phyloP scores from a whole-genome alignment of 1,140 invertebrate species.

The Melanaphis sacchari region DNA sequence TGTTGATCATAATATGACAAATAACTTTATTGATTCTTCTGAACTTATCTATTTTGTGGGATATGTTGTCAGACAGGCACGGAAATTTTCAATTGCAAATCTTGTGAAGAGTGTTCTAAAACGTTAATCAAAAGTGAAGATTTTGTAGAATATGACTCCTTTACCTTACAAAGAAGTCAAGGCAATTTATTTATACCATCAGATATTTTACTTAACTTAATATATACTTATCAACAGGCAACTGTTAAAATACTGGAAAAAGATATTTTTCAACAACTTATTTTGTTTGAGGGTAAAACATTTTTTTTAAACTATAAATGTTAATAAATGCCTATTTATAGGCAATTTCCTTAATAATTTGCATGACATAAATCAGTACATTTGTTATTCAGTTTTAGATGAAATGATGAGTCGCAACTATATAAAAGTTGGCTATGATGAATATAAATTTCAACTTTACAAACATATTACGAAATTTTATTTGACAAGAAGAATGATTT shows the following conservation, averaged over 20 bases:
- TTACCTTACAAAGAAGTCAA: background rate
- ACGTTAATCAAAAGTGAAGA: background rate
- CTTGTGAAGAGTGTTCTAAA: background rate
- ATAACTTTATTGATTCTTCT: background rate
- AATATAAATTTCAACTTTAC: background rate
- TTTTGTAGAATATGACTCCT: background rate
- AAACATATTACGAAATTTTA: background rate
- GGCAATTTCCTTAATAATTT: too few relatives aligned
- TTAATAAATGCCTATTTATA: too few relatives aligned
- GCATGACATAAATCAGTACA: too few relatives aligned
- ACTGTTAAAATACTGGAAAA: background rate
- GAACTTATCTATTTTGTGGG: background rate
- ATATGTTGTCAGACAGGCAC: background rate
- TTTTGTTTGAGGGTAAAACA: background rate
- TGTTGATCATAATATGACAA: background rate
- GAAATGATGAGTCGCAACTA: background rate
- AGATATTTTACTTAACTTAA: background rate
- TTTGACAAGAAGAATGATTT: background rate
- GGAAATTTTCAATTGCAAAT: background rate
- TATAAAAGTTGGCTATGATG: background rate
- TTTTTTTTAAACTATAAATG: background rate
- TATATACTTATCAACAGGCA: background rate
- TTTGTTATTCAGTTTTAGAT: background rate
- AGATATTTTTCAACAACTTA: background rate
- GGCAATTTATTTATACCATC: background rate